Base-by-base conservation (phyloP, 2,113 vertebrate genomes). In the Turnix velox region DNA sequence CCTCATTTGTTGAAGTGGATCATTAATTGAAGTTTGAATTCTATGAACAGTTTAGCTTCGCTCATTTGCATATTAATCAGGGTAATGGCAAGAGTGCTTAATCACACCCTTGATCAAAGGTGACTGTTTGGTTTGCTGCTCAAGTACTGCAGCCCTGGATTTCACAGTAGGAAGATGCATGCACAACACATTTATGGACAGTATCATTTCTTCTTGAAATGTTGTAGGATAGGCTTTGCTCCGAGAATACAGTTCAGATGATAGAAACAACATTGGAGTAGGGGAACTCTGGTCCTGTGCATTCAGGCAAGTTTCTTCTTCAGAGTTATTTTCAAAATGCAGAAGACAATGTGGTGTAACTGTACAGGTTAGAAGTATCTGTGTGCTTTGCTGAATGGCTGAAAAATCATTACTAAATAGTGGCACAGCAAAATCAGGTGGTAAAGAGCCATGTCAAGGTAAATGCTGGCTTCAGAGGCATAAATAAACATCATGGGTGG, bases 51-150 rank as follows among this genome's bases (percentile, higher is more conserved):
- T 58, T 87, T 65, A 76, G 40, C 6, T 1, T 28, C 82, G 69
- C 35, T 92, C 69, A 69, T 84, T 91, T 93, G 87, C 87, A 82
- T 91, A 68, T 84, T 93, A 78, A 92, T 93, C 65, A 61, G 74
- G 49, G 49, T 75, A 87, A 84, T 45, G 35, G 33, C 48, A 30
- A 27, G 58, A 67, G 28, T 63, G 43, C 58, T 90, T 91, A 92
- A 91, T 86, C 77, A 61, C 30, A 65, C 8, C 18, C 77, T 68
- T 62, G 42, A 72, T 88, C 73, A 46, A 49, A 37, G 52, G 5
- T 67, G n/a, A n/a, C n/a, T n/a, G 73, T 57, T 57, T 84, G 66
- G 42, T 78, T 93, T 84, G 37, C 80, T 68, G 16, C 37, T 42
- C 45, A 49, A 76, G 37, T 39, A 12, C 49, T 72, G 66, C 39